Percentiles rank a stretch among this genome's conserved stretches.
Evolutionary conservation across 2,888 invertebrate species (phyloP).

Genomic region (Tenthredo amoena): DNA sequence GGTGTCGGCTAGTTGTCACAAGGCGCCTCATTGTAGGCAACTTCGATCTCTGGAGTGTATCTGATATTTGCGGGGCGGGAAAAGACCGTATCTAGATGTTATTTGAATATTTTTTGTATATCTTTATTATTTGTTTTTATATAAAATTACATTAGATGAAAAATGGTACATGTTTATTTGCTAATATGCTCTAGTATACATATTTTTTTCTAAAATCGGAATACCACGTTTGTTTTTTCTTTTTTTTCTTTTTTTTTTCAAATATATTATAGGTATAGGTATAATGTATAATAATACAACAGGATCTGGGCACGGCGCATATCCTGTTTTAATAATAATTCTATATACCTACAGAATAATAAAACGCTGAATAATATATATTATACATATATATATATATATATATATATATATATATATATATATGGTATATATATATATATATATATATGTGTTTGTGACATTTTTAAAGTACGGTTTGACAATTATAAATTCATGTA

Average conservation of each 20-base stretch:
- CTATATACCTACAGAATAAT: conserved; percentile 6
- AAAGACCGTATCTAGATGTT: no score
- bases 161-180: conserved; percentile 63
- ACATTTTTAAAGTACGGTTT: conserved; percentile 14
- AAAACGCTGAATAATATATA: neutral
- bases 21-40: neutral
- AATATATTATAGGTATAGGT: neutral
- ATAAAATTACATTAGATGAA: conserved; percentile 72
- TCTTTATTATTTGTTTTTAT: conserved; percentile 49
- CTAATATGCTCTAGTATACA: conserved; percentile 58
- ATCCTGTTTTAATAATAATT: conserved; percentile 3
- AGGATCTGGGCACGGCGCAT: conserved; percentile 10
- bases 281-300: conserved; percentile 8
- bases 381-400: neutral
- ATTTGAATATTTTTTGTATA: neutral
- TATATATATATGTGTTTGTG: neutral
- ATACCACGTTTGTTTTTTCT: conserved; percentile 6
- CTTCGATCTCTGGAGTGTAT: neutral
- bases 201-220: conserved; percentile 52
- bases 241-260: neutral
- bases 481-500: conserved; percentile 19
- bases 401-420: no score
- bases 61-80: neutral
- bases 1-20: neutral
- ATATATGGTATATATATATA: no score